phyloP scores from a whole-genome alignment of 2,113 vertebrate species.

The Ranitomeya variabilis region DNA sequence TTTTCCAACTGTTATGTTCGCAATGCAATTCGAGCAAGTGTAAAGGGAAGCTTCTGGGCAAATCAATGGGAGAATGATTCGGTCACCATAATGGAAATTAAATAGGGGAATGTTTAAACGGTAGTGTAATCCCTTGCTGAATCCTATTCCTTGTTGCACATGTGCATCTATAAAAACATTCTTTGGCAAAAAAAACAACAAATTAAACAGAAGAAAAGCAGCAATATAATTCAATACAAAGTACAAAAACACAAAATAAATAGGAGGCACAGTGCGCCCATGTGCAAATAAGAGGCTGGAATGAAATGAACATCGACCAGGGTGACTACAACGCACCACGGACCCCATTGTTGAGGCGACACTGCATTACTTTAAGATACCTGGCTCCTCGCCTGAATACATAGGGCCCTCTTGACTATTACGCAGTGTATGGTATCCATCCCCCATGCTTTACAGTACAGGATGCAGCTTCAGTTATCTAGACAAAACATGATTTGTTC shows the following conservation, averaged over 20 bases:
- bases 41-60: too few relatives aligned
- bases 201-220: constrained; percentile 2
- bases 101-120: too few relatives aligned
- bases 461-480: background rate
- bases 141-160: background rate
- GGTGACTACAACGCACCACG: background rate
- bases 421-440: background rate
- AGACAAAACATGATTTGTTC: constrained; percentile 5
- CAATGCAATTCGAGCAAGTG: too few relatives aligned
- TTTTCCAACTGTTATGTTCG: too few relatives aligned
- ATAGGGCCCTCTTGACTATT: background rate
- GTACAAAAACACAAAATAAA: constrained; percentile 28
- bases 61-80: too few relatives aligned
- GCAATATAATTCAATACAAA: background rate
- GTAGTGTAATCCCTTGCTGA: background rate
- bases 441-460: background rate
- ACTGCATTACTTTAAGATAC: background rate
- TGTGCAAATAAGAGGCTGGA: constrained; percentile 26
- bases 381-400: background rate
- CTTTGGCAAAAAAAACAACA: constrained; percentile 25
- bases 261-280: background rate
- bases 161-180: background rate
- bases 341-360: background rate
- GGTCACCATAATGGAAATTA: too few relatives aligned
- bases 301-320: constrained; percentile 3